Percentiles rank a stretch among this genome's conserved stretches.
phyloP scores from a whole-genome alignment of 2,797 vertebrate genomes.

The Gallinago stenura region DNA sequence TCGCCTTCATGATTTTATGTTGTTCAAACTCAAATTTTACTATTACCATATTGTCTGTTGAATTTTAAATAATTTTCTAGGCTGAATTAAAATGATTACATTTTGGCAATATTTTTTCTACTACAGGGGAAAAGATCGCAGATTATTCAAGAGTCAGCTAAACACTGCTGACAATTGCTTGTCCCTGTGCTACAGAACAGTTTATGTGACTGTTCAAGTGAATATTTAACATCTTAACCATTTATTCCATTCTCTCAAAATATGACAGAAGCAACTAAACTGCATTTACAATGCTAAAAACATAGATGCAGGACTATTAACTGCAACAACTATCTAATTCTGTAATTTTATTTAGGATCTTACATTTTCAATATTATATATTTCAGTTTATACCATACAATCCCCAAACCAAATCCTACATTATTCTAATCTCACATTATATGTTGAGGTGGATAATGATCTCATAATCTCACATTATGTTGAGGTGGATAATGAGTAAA shows the following conservation, averaged over 20 bases:
- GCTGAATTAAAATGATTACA: not conserved
- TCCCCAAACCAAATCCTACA: not conserved
- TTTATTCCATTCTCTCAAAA: not conserved
- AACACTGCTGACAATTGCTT: not conserved
- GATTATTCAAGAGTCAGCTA: not conserved
- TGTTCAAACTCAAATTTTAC: not conserved
- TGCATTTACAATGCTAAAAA: not conserved
- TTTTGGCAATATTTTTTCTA: not conserved
- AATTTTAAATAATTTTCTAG: not conserved
- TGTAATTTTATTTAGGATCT: not conserved
- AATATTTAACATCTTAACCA: not conserved
- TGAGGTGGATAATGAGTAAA: not conserved
- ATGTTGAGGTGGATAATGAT: not conserved
- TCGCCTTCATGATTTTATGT: not conserved
- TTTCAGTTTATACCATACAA: not conserved
- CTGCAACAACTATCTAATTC: not conserved
- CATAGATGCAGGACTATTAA: not conserved
- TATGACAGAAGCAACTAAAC: not conserved
- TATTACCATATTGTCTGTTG: not conserved
- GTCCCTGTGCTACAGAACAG: not conserved
- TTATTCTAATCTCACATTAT: not conserved
- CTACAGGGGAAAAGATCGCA: not conserved
- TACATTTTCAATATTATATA: not conserved
- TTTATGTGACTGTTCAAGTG: not conserved
- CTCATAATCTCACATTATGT: not conserved